Evolutionary conservation across 2,888 invertebrate genomes (phyloP), one percentile per base, ranked within the genome.

Genomic region (Hemistola chrysoprasaria): DNA sequence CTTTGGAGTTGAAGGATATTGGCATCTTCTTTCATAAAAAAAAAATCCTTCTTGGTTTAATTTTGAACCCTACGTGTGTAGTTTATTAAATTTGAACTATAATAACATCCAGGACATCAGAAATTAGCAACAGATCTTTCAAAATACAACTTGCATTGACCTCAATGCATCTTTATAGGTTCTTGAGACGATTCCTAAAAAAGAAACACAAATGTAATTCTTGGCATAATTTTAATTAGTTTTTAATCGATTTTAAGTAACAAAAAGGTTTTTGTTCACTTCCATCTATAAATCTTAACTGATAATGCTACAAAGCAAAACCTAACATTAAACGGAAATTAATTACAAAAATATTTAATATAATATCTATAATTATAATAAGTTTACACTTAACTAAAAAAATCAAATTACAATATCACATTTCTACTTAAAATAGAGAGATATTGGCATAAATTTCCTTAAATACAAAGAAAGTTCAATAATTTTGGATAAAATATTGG

Each of bases 361-460:
- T n/a, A n/a, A n/a, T n/a, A n/a, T n/a, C n/a, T 82, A 77, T 72
- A 78, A 78, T 65, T 67, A 72, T 76, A 83, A 71, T 84, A 86
- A 82, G 83, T 83, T 78, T 86, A 86, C 75, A 81, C 70, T 79
- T 83, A 86, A 44, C 38, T 44, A 36, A 38, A 44, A 67, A 81
- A 84, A 85, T 81, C 78, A 76, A 83, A 87, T 74, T 87, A 87
- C 88, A 88, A 88, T 90, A 90, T 90, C 90, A 90, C 90, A 90
- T 85, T 79, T 87, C 89, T 90, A 90, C 87, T 88, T 84, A 89
- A 71, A 86, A 86, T 86, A 86, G 87, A 87, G 84, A 88, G 87
- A 87, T 86, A 86, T 87, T 85, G 86, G 84, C 81, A 77, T 71
- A 49, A 50, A 52, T 54, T 56, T 49, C 47, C 49, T 75, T 79